Conservation (phyloP, 2,888 invertebrate genomes). For the Aethes cnicana region DNA sequence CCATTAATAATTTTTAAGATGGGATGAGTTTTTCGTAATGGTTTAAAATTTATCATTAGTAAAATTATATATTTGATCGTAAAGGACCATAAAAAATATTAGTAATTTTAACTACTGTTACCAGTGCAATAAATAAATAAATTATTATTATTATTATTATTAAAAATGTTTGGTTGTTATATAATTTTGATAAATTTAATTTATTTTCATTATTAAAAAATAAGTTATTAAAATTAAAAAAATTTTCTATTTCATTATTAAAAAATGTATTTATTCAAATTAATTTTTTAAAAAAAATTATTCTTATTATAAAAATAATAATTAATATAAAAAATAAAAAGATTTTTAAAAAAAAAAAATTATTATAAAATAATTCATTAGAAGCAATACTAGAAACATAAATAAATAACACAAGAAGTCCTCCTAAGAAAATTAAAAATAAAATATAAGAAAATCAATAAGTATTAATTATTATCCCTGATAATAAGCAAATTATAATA, state of each 20-base stretch:
- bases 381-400: slow-evolving; percentile 84
- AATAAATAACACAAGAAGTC: slow-evolving; percentile 85
- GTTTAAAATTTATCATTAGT: slow-evolving; percentile 72
- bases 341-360: slow-evolving; percentile 46
- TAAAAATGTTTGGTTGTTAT: slow-evolving; percentile 75
- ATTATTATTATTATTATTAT: slow-evolving; percentile 79
- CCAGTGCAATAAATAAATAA: slow-evolving; percentile 83
- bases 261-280: slow-evolving; percentile 55
- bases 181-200: slow-evolving; percentile 76
- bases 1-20: slow-evolving; percentile 82
- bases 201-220: slow-evolving; percentile 64
- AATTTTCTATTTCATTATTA: slow-evolving; percentile 52
- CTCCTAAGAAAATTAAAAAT: slow-evolving; percentile 84
- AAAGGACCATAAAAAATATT: slow-evolving; percentile 79
- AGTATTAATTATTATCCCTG: slow-evolving; percentile 71
- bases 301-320: slow-evolving; percentile 41
- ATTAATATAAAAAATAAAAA: slow-evolving; percentile 42
- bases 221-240: slow-evolving; percentile 37
- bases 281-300: slow-evolving; percentile 48
- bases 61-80: slow-evolving; percentile 53
- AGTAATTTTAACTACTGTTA: slow-evolving; percentile 83
- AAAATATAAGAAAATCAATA: slow-evolving; percentile 84
- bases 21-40: slow-evolving; percentile 69
- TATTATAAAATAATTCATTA: slow-evolving; percentile 80
- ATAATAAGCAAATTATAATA: slow-evolving; percentile 66